Evolutionary conservation across 2,113 vertebrate genomes (phyloP).

Genomic region (Trogon surrucura): DNA sequence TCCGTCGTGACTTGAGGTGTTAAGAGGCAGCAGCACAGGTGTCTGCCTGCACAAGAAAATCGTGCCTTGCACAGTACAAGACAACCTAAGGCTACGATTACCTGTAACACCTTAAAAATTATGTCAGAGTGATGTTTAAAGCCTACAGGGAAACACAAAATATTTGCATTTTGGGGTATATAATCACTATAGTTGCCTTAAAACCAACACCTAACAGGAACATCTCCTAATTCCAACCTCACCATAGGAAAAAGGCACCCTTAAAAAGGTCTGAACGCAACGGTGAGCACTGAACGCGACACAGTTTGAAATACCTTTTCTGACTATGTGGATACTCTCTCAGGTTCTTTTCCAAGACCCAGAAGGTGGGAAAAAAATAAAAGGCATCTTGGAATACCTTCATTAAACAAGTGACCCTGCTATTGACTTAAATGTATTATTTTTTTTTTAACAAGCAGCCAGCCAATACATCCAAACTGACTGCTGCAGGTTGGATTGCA

Average conservation of each 20-base stretch:
- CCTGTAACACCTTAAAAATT: background rate
- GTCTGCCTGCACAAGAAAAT: rapidly evolving
- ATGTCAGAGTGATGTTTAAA: background rate
- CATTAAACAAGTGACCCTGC: background rate
- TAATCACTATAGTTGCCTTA: background rate
- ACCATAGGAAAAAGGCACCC: too few relatives aligned
- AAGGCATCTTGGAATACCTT: background rate
- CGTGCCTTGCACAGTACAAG: rapidly evolving
- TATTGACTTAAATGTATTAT: too few relatives aligned
- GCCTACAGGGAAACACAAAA: rapidly evolving
- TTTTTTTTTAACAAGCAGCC: background rate
- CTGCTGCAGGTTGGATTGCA: too few relatives aligned
- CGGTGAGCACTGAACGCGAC: background rate
- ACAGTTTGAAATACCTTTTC: background rate
- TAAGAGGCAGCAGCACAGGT: too few relatives aligned
- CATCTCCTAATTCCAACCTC: too few relatives aligned
- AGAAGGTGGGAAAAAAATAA: background rate
- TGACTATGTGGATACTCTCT: too few relatives aligned
- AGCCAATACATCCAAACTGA: background rate
- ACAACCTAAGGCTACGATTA: too few relatives aligned
- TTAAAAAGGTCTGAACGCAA: background rate
- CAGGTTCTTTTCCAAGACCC: background rate
- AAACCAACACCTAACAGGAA: background rate
- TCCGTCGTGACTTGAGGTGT: rapidly evolving
- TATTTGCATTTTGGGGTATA: background rate